phyloP scores from a whole-genome alignment of 2,797 vertebrate species.

The Odontamblyopus rebecca region DNA sequence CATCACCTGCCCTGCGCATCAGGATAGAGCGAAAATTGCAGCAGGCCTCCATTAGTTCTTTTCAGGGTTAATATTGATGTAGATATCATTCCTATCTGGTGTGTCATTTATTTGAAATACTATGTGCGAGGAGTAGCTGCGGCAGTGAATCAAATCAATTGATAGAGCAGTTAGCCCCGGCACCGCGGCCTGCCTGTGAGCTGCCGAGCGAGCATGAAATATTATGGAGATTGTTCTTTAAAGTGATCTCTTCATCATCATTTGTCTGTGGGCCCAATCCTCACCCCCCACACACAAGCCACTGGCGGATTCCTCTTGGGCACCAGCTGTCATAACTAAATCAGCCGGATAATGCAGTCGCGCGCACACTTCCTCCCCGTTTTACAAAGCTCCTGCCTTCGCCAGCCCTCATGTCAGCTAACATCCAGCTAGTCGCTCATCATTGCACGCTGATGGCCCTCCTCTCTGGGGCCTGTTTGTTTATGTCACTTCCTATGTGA shows the following conservation, averaged over 20 bases:
- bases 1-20: slow-evolving; percentile 81
- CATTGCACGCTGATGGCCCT: slow-evolving; percentile 83
- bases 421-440: slow-evolving; percentile 84
- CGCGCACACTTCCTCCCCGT: slow-evolving; percentile 51
- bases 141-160: slow-evolving; percentile 99
- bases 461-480: slow-evolving; percentile 83
- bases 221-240: slow-evolving; percentile 99
- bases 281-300: slow-evolving; percentile 66
- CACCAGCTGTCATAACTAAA: slow-evolving; percentile 99
- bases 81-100: slow-evolving; percentile 99
- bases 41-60: slow-evolving; percentile 93
- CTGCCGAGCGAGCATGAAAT: slow-evolving; percentile 95
- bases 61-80: slow-evolving; percentile 99
- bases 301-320: slow-evolving; percentile 82
- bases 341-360: slow-evolving; percentile 90
- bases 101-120: slow-evolving; percentile 99
- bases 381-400: slow-evolving; percentile 38
- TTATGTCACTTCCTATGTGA: slow-evolving; percentile 88
- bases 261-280: slow-evolving; percentile 90
- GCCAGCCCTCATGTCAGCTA: slow-evolving; percentile 79
- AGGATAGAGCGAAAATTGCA: slow-evolving; percentile 91
- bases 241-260: slow-evolving; percentile 99
- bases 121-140: slow-evolving; percentile 92
- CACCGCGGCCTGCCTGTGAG: slow-evolving; percentile 84
- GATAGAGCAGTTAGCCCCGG: slow-evolving; percentile 97